phyloP scores from a whole-genome alignment of 1,140 invertebrate genomes.

The Hydropsyche tenuis region DNA sequence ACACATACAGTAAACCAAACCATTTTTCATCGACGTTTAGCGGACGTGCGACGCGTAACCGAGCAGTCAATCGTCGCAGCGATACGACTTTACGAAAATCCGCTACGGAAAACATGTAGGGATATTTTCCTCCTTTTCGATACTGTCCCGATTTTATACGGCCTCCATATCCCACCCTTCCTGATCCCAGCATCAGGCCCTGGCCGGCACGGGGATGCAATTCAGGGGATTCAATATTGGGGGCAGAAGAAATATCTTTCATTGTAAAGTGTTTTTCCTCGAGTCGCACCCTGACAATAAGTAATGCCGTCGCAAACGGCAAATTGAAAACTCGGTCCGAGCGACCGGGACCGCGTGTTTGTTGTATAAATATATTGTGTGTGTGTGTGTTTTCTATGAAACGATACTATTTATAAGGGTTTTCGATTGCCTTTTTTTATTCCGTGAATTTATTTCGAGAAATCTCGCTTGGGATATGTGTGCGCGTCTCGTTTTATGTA shows the following conservation, averaged over 20 bases:
- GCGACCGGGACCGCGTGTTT: too few relatives aligned
- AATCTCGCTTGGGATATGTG: too few relatives aligned
- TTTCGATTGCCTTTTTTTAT: neutral
- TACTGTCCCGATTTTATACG: constrained; percentile 2
- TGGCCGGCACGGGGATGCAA: too few relatives aligned
- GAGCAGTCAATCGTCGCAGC: too few relatives aligned
- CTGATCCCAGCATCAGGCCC: neutral
- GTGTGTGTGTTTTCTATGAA: neutral
- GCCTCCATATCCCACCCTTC: neutral
- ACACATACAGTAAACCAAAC: too few relatives aligned
- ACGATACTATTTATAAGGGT: constrained; percentile 2
- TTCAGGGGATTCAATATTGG: constrained; percentile 30
- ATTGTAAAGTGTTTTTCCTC: constrained; percentile 34
- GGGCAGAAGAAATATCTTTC: constrained; percentile 32
- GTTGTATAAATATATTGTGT: neutral
- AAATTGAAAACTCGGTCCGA: constrained; percentile 32
- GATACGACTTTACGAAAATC: too few relatives aligned
- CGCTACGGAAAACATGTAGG: neutral
- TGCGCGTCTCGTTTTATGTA: too few relatives aligned
- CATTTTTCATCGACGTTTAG: neutral
- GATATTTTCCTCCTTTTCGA: neutral
- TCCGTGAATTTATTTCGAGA: too few relatives aligned
- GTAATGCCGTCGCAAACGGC: constrained; percentile 31
- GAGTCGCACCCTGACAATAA: constrained; percentile 29
- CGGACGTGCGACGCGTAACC: too few relatives aligned